A percentile compares a stretch with the other conserved stretches of the same genome.
Evolutionary conservation across 2,888 invertebrate species (phyloP).

Genomic region (Globia sparganii): DNA sequence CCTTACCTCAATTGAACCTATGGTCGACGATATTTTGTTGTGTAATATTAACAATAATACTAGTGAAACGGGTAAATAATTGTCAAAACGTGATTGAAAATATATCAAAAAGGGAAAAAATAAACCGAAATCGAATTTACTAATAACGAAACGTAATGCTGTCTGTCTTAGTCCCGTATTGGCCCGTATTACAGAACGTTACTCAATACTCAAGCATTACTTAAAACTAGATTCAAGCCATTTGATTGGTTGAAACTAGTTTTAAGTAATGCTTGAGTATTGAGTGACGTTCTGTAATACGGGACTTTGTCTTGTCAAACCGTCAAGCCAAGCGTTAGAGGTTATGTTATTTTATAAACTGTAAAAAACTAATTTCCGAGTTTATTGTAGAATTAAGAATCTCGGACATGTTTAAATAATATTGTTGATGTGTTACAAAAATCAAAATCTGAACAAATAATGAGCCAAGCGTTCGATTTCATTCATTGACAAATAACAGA

Average conservation of each 20-base stretch:
- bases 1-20: no score
- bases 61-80: no score
- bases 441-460: slow-evolving; percentile 5
- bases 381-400: neutral
- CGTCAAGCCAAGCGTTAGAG: neutral
- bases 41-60: no score
- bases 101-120: neutral
- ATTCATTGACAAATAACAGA: slow-evolving; percentile 11
- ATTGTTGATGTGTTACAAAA: slow-evolving; percentile 4
- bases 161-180: no score
- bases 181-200: no score
- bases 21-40: no score
- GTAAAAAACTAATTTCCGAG: neutral
- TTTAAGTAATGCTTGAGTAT: no score
- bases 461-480: slow-evolving; percentile 4
- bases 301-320: slow-evolving; percentile 26
- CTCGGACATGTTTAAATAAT: slow-evolving; percentile 5
- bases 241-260: no score
- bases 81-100: no score
- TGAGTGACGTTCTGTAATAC: no score
- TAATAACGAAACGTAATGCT: slow-evolving; percentile 11
- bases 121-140: neutral
- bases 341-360: slow-evolving; percentile 30
- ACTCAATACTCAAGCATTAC: no score
- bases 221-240: no score